Base-by-base conservation (phyloP, 1,140 invertebrate species). In the Elysia chlorotica region DNA sequence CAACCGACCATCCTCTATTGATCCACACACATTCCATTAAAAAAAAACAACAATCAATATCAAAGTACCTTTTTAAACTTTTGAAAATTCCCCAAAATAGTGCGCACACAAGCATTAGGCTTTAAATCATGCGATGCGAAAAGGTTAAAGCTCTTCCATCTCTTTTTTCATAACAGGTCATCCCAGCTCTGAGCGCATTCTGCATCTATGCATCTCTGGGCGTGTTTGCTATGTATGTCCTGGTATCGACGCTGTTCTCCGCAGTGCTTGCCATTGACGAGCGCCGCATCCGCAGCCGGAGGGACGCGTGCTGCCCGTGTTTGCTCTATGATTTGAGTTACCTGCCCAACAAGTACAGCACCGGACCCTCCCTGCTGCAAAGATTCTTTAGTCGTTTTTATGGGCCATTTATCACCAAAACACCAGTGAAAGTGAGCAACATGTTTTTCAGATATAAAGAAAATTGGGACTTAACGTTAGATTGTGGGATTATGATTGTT, bases 111-210 rank as follows among this genome's bases (percentile, higher is more conserved):
- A n/a, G n/a, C n/a, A n/a, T n/a, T n/a, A n/a, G n/a, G n/a, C n/a
- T n/a, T n/a, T n/a, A n/a, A n/a, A n/a, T n/a, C n/a, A n/a, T n/a
- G n/a, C n/a, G n/a, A n/a, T n/a, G n/a, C n/a, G n/a, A n/a, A n/a
- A n/a, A n/a, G n/a, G n/a, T n/a, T 63, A 31, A 35, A 37, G 1
- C n/a, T 65, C 2, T 65, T 36, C 38, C 30, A 25, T 2, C 17
- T n/a, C 21, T 57, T 57, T 59, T 74, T 74, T 57, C 72, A 74
- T 87, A 88, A 19, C 82, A 93, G 92, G 92, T 94, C 75, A 94
- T 68, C 92, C 95, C 83, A 92, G 95, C 87, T 92, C 94, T 89
- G 90, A 95, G 3, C 92, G 94, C 88, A 90, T 93, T 89, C 91
- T 93, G 73, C 88, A 89, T 82, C 75, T 83, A 82, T 77, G 83